Conservation (phyloP, 2,888 invertebrate genomes). For the Iphiclides podalirius region DNA sequence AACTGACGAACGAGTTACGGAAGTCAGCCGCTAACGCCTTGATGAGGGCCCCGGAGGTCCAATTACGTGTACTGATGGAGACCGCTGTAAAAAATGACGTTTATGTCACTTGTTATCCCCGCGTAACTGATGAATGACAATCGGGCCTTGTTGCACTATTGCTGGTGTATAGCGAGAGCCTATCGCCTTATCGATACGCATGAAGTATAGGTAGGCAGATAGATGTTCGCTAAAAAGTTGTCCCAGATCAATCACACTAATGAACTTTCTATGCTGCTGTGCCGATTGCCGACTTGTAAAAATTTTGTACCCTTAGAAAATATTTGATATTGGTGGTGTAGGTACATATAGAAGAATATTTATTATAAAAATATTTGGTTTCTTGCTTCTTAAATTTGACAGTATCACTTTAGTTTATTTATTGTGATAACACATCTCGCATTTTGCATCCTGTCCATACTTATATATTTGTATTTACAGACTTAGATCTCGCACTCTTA, state of each 20-base stretch:
- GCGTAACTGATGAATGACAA: slow-evolving; percentile 13
- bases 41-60: slow-evolving; percentile 19
- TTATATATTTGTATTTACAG: too few relatives aligned
- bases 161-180: slow-evolving; percentile 21
- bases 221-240: slow-evolving; percentile 15
- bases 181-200: slow-evolving; percentile 22
- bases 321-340: too few relatives aligned
- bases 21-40: slow-evolving; percentile 19
- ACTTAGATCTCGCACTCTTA: too few relatives aligned
- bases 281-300: neutral
- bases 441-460: too few relatives aligned
- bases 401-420: too few relatives aligned
- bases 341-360: too few relatives aligned
- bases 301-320: too few relatives aligned
- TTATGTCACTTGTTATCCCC: slow-evolving; percentile 10
- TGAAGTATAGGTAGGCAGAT: slow-evolving; percentile 22
- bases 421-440: too few relatives aligned
- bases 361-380: too few relatives aligned
- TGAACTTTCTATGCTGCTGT: slow-evolving; percentile 12
- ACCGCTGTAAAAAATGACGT: slow-evolving; percentile 12
- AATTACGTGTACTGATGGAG: slow-evolving; percentile 19
- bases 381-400: too few relatives aligned
- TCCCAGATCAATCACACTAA: slow-evolving; percentile 23
- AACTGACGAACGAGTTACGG: slow-evolving; percentile 14
- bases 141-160: slow-evolving; percentile 8